Evolutionary conservation across 2,797 vertebrate genomes (phyloP), one percentile per base, ranked within the genome.

Genomic region (Acropternis orthonyx): DNA sequence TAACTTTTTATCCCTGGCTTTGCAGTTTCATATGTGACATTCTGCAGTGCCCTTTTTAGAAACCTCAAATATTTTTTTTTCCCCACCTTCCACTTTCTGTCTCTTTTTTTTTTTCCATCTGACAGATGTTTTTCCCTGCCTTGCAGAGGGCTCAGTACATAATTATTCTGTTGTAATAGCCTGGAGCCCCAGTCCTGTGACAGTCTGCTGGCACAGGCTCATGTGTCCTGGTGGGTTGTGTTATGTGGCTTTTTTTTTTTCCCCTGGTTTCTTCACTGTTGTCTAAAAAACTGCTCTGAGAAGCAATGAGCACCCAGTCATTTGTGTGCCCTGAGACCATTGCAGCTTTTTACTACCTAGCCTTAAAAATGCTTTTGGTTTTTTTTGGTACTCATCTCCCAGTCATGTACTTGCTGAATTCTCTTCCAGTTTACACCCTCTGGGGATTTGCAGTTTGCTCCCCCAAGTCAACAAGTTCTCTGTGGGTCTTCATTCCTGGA

Each of bases 71-170:
- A 26, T 89, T 84, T 82, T 80, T 69, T 74, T 2, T 65, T 2
- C 75, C 75, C 74, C 0, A 4, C 86, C 37, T 77, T 74, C 72
- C 27, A 51, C 12, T 9, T 80, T 93, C 93, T 92, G 67, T 80
- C 68, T 90, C 44, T 37, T 85, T 89, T 95, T 96, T 37, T 85
- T 89, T 95, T 96, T 96, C 91, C 82, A 27, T 96, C 46, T 79
- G 69, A 69, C 82, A 74, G 72, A 87, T 92, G 41, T 39, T 56
- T 84, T 88, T 32, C 34, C 48, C 49, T 79, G 46, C 2, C 2
- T 83, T 72, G 54, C 41, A 36, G 51, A 73, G 82, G 58, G 37
- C 65, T 91, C 52, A 71, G 32, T 63, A 41, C 66, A 14, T 80
- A 89, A 83, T 92, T 91, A 89, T 22, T 92, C 56, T 94, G 59